phyloP scores from a whole-genome alignment of 2,113 vertebrate species.

The Illadopsis cleaveri region DNA sequence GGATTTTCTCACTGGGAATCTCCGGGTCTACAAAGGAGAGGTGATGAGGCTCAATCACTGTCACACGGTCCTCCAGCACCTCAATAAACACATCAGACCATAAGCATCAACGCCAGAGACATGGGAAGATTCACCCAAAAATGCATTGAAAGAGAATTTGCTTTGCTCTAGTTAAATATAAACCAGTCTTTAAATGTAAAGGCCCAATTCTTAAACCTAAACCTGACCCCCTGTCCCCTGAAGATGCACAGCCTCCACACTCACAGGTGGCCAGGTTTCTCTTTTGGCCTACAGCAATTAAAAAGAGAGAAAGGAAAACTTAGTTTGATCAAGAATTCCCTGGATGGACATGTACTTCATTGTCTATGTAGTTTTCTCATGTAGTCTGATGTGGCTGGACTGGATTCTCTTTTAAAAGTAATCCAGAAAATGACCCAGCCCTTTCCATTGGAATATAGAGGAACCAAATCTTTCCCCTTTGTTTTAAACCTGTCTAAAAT shows the following conservation, averaged over 20 bases:
- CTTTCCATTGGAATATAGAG: background rate
- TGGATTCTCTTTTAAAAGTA: background rate
- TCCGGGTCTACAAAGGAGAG: constrained; percentile 88
- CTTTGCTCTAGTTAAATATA: background rate
- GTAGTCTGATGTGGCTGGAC: background rate
- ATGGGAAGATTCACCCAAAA: background rate
- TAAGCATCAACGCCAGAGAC: constrained; percentile 29
- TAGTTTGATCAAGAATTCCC: background rate
- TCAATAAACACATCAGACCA: constrained; percentile 58
- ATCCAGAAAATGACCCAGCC: background rate
- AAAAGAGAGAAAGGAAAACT: background rate
- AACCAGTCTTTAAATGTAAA: background rate
- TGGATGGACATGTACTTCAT: background rate
- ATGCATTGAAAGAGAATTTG: background rate
- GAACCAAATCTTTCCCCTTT: background rate
- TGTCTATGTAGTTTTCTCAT: background rate
- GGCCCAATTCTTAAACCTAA: background rate
- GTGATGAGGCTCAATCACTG: constrained; percentile 84
- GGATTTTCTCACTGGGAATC: constrained; percentile 81
- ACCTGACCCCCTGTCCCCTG: background rate
- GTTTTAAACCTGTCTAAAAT: background rate
- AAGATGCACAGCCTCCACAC: background rate
- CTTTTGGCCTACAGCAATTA: background rate
- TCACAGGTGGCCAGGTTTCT: background rate
- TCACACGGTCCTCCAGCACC: constrained; percentile 90